Base-by-base conservation (phyloP, 2,113 vertebrate species). In the Rallus limicola region DNA sequence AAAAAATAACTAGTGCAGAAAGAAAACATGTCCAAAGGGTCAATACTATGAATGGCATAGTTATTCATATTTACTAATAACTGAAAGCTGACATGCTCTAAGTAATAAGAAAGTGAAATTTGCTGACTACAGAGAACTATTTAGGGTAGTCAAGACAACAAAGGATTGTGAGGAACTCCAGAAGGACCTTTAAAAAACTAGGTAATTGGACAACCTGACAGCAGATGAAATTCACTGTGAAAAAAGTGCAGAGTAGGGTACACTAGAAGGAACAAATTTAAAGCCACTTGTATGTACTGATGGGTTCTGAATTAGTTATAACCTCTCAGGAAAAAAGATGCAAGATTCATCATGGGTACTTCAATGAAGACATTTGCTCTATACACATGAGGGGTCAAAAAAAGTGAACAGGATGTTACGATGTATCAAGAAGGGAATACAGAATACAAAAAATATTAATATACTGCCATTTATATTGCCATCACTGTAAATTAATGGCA, bases 271-370 rank as follows among this genome's bases (percentile, higher is more conserved):
- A 95, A 95, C 89, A 97, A 95, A 97, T 97, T 96, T 97, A 96
- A 96, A 97, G 96, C 78, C 95, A 97, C 95, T 97, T 97, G 94
- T 83, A 96, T 74, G 82, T 95, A 96, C 94, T 97, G 94, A 97
- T 97, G 75, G 96, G 86, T 94, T 97, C 91, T 80, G 88, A 97
- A 92, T 90, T 95, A 97, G 86, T 72, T 82, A 93, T 92, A 94
- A 97, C 76, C 92, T 97, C 88, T 97, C 90, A 94, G 86, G 91
- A 90, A 96, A 86, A 96, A 80, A 89, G 82, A 88, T 89, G 75
- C 65, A 58, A 86, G 74, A 95, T 83, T 94, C 87, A 84, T 96
- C 52, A 48, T 10, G 6, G 81, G 25, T 76, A 65, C 88, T 88
- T 95, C 86, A 95, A 63, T 85, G 91, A 95, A 95, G 86, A 88